Evolutionary conservation across 2,797 vertebrate species (phyloP).

Genomic region (Astyanax mexicanus): DNA sequence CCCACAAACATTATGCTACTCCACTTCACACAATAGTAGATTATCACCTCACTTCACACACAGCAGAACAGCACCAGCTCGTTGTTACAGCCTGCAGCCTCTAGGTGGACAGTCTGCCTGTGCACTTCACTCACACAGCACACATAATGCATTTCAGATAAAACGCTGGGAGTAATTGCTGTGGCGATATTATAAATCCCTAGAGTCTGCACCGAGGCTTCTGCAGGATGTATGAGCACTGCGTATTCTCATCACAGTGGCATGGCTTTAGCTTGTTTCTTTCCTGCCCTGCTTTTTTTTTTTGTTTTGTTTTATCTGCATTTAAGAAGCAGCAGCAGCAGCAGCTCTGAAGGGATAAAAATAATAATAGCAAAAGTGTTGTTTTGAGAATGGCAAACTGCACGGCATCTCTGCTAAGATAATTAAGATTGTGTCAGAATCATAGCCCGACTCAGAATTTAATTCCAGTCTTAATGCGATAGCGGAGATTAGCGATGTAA

Average conservation of each 20-base stretch:
- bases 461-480: constrained; percentile 80
- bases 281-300: constrained; percentile 60
- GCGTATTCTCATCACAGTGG: too few species aligned
- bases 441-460: constrained; percentile 59
- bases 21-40: too few species aligned
- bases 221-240: background rate
- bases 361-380: background rate
- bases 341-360: background rate
- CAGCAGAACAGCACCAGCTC: constrained; percentile 15
- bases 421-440: constrained; percentile 61
- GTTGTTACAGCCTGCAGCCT: constrained; percentile 61
- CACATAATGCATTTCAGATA: background rate
- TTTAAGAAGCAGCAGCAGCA: background rate
- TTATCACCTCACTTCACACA: background rate
- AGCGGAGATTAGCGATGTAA: constrained; percentile 84
- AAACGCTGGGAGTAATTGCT: constrained; percentile 1
- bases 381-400: background rate
- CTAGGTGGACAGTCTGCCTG: constrained; percentile 70
- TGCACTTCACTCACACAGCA: background rate
- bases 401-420: constrained; percentile 21
- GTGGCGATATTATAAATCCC: background rate
- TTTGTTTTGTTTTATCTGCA: too few species aligned
- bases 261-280: background rate
- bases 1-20: too few species aligned
- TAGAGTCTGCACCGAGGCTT: background rate